Percentiles rank a stretch among this genome's conserved stretches.
Evolutionary conservation across 2,797 vertebrate species (phyloP).

Genomic region (Rhabdomys pumilio): DNA sequence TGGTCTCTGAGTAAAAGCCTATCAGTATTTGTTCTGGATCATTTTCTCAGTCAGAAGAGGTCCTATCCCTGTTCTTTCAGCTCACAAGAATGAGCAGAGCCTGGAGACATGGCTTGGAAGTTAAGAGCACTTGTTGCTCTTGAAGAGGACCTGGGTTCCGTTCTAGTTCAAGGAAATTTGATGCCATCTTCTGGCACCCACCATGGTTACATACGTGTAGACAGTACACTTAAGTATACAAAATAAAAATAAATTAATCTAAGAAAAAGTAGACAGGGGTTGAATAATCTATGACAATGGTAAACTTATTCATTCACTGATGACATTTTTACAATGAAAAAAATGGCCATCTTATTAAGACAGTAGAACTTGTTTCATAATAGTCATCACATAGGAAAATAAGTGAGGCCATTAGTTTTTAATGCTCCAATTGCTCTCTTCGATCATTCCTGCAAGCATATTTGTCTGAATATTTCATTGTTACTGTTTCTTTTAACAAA

Average conservation of each 20-base stretch:
- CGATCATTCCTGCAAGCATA: constrained; percentile 2
- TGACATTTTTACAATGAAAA: constrained; percentile 28
- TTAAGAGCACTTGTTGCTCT: neutral
- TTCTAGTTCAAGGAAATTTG: neutral
- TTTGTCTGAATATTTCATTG: constrained; percentile 69
- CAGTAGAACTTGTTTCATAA: neutral
- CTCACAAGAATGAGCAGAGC: neutral
- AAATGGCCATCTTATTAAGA: neutral
- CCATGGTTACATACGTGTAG: neutral
- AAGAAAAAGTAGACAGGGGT: neutral
- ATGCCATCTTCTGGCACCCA: neutral
- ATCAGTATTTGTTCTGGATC: neutral
- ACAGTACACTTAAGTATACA: neutral
- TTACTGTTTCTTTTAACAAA: neutral
- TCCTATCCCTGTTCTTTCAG: neutral
- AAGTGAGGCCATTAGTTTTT: constrained; percentile 16
- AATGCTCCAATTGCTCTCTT: constrained; percentile 47
- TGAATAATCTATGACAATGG: neutral
- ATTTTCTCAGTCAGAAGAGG: neutral
- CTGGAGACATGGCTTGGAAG: neutral
- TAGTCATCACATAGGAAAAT: constrained; percentile 16
- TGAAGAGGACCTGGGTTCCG: neutral
- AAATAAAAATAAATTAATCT: neutral
- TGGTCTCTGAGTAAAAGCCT: neutral
- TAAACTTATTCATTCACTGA: neutral